Evolutionary conservation across 2,888 invertebrate genomes (phyloP), one percentile per base, ranked within the genome.

Genomic region (Prenolepis imparis): DNA sequence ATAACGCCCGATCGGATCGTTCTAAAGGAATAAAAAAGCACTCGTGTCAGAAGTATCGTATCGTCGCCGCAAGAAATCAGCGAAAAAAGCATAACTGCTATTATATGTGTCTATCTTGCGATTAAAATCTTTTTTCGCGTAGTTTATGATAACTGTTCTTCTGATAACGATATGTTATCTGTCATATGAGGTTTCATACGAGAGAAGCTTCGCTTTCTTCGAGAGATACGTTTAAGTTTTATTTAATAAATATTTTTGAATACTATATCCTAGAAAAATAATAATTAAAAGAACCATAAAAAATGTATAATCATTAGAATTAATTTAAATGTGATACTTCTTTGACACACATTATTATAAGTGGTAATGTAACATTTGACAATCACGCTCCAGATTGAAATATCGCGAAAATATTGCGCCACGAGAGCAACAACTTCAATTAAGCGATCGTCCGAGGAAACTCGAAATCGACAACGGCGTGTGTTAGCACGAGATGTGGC

Each of bases 11-110:
- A 63, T 63, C 63, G 52, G 28, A 73, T 63, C 39, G 24, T 59
- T 55, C 24, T 55, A 8, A 32, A 55, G 55, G 81, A 39, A 64
- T 32, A 63, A 63, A 64, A 73, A 81, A 81, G 63, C 74, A 80
- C 72, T 80, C 28, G 61, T 48, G 48, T 61, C 48, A 48, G 39
- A 52, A 72, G 61, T 12, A 52, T 6, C 72, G 24, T 32, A 1
- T 3, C 15, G 39, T 78, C 15, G 32, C 24, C 24, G n/a, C 24
- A 63, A 64, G 41, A 55, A 81, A 24, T 18, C 4, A 18, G 41
- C 44, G 24, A 48, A 21, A 63, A 32, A 80, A 0, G 39, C 11
- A 21, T 72, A 28, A 81, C 2, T 36, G 4, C 18, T 24, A 52
- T 57, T 36, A 36, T 3, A 15, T 28, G 15, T 32, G 21, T 55